phyloP scores from a whole-genome alignment of 2,888 invertebrate genomes.

The Troilus luridus region DNA sequence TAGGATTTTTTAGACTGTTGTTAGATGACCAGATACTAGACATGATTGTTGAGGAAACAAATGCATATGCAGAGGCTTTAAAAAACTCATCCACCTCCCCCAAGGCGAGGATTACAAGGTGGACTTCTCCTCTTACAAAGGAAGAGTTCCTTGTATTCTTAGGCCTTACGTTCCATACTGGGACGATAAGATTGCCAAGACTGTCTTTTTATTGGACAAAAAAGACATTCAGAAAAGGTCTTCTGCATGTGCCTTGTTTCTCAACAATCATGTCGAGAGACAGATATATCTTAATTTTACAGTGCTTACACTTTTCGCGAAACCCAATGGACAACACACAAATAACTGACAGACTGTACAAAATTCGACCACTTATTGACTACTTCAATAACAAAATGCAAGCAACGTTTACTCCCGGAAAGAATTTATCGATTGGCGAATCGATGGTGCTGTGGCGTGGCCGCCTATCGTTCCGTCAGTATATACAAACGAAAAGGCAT shows the following conservation, averaged over 20 bases:
- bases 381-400: slow-evolving; percentile 68
- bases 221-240: not conserved
- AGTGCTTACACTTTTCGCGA: slow-evolving; percentile 7
- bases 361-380: slow-evolving; percentile 68
- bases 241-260: not conserved
- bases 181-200: not conserved
- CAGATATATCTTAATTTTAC: not conserved
- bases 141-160: not conserved
- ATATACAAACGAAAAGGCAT: slow-evolving; percentile 67
- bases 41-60: too few relatives aligned
- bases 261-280: not conserved
- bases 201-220: not conserved
- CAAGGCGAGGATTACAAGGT: too few relatives aligned
- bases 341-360: slow-evolving; percentile 59
- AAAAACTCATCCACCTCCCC: too few relatives aligned
- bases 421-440: slow-evolving; percentile 67
- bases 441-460: slow-evolving; percentile 68
- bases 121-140: not conserved
- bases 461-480: slow-evolving; percentile 67
- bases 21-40: too few relatives aligned
- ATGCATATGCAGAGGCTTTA: too few relatives aligned
- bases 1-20: too few relatives aligned
- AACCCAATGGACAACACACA: too few relatives aligned
- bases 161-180: not conserved
- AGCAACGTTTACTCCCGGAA: slow-evolving; percentile 67